A percentile compares a stretch with the other conserved stretches of the same genome.
Conservation (phyloP, 1,140 invertebrate species). For the Lepeophtheirus salmonis region DNA sequence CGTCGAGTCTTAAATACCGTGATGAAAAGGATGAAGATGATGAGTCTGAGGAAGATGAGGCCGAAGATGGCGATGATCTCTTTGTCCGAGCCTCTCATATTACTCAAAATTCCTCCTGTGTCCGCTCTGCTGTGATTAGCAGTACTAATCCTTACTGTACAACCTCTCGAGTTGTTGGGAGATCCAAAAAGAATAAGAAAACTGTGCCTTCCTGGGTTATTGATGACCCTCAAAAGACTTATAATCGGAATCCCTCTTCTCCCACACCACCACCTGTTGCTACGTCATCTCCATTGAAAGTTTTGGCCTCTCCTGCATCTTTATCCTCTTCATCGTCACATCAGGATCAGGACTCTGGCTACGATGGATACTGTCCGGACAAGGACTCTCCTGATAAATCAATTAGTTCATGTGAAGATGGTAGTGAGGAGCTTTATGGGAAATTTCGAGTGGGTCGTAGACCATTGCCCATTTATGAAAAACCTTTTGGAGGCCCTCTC, state of each 20-base stretch:
- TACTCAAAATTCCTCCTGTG: neutral
- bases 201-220: too few relatives aligned
- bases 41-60: neutral
- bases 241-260: too few relatives aligned
- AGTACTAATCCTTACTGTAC: slow-evolving; percentile 8
- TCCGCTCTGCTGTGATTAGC: neutral
- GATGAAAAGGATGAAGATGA: neutral
- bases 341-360: slow-evolving; percentile 18
- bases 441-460: too few relatives aligned
- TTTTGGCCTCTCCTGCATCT: too few relatives aligned
- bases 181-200: too few relatives aligned
- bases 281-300: too few relatives aligned
- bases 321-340: too few relatives aligned
- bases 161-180: neutral
- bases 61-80: slow-evolving; percentile 2
- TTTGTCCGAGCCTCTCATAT: slow-evolving; percentile 1
- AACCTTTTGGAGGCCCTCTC: neutral
- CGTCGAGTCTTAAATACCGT: too few relatives aligned
- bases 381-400: slow-evolving; percentile 13
- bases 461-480: slow-evolving; percentile 15
- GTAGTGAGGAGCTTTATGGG: too few relatives aligned
- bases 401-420: neutral
- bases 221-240: too few relatives aligned
- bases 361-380: slow-evolving; percentile 17
- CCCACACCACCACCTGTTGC: too few relatives aligned